Conservation (phyloP, 2,888 invertebrate species). For the Crossocerus cetratus region DNA sequence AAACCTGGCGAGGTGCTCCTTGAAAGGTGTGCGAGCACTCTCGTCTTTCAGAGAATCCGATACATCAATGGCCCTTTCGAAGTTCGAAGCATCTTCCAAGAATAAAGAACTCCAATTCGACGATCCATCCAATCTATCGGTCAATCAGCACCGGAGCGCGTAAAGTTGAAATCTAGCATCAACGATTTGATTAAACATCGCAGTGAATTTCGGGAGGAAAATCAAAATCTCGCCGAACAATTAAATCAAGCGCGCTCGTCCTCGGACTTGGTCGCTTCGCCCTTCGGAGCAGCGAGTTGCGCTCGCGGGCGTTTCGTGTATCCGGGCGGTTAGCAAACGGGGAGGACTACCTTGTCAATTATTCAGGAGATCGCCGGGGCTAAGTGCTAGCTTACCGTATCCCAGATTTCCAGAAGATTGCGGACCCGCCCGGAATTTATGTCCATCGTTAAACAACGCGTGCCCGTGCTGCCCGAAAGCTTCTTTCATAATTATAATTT, state of each 20-base stretch:
- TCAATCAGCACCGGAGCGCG: neutral
- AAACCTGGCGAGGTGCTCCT: neutral
- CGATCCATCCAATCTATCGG: too few relatives aligned
- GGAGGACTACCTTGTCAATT: slow-evolving; percentile 71
- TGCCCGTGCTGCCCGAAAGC: slow-evolving; percentile 28
- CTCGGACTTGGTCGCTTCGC: slow-evolving; percentile 24
- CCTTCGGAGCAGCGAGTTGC: slow-evolving; percentile 8
- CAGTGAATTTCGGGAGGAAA: neutral
- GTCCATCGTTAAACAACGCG: slow-evolving; percentile 55
- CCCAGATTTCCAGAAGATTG: slow-evolving; percentile 76
- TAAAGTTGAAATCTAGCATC: neutral
- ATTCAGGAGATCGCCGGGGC: slow-evolving; percentile 75
- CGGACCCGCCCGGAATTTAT: slow-evolving; percentile 66
- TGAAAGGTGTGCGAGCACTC: neutral
- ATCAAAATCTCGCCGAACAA: neutral
- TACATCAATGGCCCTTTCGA: neutral
- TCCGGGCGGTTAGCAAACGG: slow-evolving; percentile 46
- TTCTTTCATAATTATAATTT: slow-evolving; percentile 7
- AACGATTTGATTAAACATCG: neutral
- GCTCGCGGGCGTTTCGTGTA: slow-evolving; percentile 40
- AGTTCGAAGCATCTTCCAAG: neutral
- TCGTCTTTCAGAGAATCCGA: too few relatives aligned
- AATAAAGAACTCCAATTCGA: neutral
- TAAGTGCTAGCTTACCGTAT: slow-evolving; percentile 72
- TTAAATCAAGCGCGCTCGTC: neutral